phyloP scores from a whole-genome alignment of 2,888 invertebrate genomes.

The Caenorhabditis sinica region DNA sequence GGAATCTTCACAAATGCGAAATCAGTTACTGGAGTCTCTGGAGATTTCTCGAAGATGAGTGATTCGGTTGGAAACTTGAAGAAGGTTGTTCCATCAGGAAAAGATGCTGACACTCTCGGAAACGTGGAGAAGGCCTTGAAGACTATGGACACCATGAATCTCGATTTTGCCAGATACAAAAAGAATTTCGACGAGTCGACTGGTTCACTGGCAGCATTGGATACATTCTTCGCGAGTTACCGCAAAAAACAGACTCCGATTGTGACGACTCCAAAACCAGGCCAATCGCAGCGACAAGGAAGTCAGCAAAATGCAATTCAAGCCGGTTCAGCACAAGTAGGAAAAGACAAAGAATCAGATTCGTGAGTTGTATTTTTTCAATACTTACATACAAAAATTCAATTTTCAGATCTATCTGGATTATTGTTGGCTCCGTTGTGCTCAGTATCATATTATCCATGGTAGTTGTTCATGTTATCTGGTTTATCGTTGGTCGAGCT shows the following conservation, averaged over 20 bases:
- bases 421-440: no score
- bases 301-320: neutral
- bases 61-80: neutral
- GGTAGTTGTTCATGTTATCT: no score
- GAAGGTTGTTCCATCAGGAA: neutral
- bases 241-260: neutral
- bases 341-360: no score
- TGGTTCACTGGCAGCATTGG: neutral
- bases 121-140: neutral
- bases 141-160: neutral
- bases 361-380: no score
- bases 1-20: neutral
- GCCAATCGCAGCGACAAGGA: no score
- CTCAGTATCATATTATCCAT: no score
- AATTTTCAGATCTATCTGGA: no score
- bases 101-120: neutral
- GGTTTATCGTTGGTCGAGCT: no score
- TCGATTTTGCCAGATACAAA: conserved; percentile 1
- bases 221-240: neutral
- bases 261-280: neutral
- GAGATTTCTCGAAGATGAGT: neutral
- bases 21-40: neutral
- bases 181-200: neutral
- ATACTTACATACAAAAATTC: no score
- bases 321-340: no score